phyloP scores from a whole-genome alignment of 2,113 vertebrate genomes.

The Hymenochirus boettgeri region DNA sequence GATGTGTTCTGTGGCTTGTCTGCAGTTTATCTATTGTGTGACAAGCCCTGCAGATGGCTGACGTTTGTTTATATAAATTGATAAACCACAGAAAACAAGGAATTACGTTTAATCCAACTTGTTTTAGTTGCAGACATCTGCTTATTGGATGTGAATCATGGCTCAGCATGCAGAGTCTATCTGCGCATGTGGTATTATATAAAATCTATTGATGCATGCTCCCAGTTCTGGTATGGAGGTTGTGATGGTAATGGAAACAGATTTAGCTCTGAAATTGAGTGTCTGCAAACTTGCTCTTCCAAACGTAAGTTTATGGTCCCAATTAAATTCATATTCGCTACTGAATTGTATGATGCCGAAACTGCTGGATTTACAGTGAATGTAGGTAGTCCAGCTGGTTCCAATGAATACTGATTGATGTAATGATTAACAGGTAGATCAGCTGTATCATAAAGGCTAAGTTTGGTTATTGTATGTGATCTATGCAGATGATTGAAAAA shows the following conservation, averaged over 20 bases:
- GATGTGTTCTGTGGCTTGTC: no score
- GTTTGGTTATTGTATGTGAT: no score
- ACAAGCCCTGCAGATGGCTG: background rate
- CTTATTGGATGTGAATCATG: conserved; percentile 49
- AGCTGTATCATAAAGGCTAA: no score
- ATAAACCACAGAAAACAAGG: background rate
- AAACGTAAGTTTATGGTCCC: conserved; percentile 54
- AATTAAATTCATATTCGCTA: no score
- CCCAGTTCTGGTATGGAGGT: conserved; percentile 62
- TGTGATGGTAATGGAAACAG: conserved; percentile 63
- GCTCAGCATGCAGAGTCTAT: conserved; percentile 50
- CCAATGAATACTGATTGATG: no score
- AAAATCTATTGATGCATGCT: conserved; percentile 52
- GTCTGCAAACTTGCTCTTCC: conserved; percentile 54
- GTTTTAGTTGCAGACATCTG: conserved; percentile 63
- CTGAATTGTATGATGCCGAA: no score
- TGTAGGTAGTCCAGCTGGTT: no score
- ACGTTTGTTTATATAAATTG: background rate
- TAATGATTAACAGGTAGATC: no score
- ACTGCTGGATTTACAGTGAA: no score
- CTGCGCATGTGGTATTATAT: conserved; percentile 61
- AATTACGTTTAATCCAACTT: conserved; percentile 35
- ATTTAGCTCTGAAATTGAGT: conserved; percentile 55
- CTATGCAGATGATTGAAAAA: no score
- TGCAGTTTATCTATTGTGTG: background rate